Base-by-base conservation (phyloP, 2,113 vertebrate species). In the Psephotus haematonotus region DNA sequence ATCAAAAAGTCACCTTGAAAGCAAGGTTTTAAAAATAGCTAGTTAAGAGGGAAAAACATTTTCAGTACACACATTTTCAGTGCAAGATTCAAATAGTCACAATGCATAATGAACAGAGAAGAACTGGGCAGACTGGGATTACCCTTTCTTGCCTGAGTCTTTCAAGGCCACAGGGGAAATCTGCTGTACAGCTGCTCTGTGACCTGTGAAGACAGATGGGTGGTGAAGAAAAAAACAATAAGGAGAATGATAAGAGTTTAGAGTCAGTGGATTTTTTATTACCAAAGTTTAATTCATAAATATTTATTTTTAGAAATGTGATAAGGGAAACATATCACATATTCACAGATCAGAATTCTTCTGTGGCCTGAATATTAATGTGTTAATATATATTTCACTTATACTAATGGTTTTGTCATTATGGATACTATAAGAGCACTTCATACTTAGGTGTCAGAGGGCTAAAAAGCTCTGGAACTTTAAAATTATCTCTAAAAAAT, bases 81-180 rank as follows among this genome's bases (percentile, higher is more conserved):
- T 43, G 25, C 31, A 82, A 88, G 75, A 75, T 85, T 85, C 65
- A 63, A 78, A 75, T 64, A 75, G 75, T 81, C 55, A 91, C 72
- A 93, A 77, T 53, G 19, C 6, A 43, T 37, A 85, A 55, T 62
- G 28, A 96, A 94, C 57, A 83, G 90, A 83, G 84, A 53, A 88
- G 88, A 93, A 35, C 46, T 67, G 43, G 28, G 16, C 31, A 93
- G 87, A 29, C 50, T 72, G 79, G 47, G 65, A 49, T 39, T 82
- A 77, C 82, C 53, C 16, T 55, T 67, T 53, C 17, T 87, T 97
- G 85, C 93, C 93, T 83, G 60, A 90, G 79, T 86, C 65, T 59
- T 35, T 95, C 10, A 17, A 82, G 64, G 70, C 78, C 35, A 8
- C n/a, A 60, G 92, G 52, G 67, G 67, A 92, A 95, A 93, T 37